Conservation (phyloP, 2,113 vertebrate genomes). For the Erinaceus europaeus region DNA sequence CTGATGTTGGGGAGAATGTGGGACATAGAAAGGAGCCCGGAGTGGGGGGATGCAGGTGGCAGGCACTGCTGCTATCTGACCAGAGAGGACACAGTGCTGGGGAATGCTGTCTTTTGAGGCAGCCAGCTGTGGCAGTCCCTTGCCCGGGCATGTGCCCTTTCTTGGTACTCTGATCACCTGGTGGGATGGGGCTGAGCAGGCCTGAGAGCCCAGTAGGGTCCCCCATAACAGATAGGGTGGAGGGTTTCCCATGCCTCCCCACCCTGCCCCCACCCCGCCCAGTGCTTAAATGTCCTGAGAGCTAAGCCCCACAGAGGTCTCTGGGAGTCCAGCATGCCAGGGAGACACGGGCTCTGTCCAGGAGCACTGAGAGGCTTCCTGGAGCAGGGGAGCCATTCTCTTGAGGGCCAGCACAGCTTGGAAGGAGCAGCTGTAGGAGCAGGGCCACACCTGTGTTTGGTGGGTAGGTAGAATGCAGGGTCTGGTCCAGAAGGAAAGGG, state of each 20-base stretch:
- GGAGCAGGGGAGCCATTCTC: fast-evolving
- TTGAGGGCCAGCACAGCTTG: fast-evolving
- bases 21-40: neutral
- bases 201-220: fast-evolving
- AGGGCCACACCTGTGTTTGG: neutral
- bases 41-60: too few relatives aligned
- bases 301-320: too few relatives aligned
- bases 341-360: neutral
- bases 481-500: too few relatives aligned
- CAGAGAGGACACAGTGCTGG: neutral
- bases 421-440: neutral
- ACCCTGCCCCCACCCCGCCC: too few relatives aligned
- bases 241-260: neutral
- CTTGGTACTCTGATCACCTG: fast-evolving
- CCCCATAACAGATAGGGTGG: fast-evolving
- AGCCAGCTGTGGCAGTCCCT: neutral
- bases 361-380: neutral
- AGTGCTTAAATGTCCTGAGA: neutral
- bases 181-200: fast-evolving
- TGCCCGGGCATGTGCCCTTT: slow-evolving; percentile 73
- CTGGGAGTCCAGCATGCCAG: too few relatives aligned
- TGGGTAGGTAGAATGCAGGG: too few relatives aligned
- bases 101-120: neutral
- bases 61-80: neutral
- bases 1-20: too few relatives aligned